Conservation (phyloP, 30 jellyfish, hydroid and myxozoan genomes). For the Hydra vulgaris region DNA sequence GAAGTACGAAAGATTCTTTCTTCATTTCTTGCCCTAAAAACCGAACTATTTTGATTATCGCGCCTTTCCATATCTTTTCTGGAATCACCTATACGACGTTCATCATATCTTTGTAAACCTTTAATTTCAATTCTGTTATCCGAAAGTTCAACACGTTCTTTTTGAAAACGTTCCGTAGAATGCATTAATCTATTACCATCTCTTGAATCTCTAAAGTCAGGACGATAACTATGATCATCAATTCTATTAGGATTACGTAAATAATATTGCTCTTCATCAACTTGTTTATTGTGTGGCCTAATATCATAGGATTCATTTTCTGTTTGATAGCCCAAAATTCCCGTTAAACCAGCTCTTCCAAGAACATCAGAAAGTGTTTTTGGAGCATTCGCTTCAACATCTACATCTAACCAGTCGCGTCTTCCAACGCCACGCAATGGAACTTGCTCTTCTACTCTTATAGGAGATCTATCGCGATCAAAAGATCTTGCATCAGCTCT, state of each 20-base stretch:
- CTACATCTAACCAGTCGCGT: conserved; percentile 32
- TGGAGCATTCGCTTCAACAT: conserved; percentile 42
- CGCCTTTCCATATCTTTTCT: conserved; percentile 20
- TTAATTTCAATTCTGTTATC: conserved; percentile 8
- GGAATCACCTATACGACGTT: conserved; percentile 4
- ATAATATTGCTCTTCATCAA: conserved; percentile 36
- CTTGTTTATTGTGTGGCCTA: neutral
- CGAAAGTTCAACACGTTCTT: conserved; percentile 16
- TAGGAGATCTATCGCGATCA: conserved; percentile 27
- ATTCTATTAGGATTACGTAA: conserved; percentile 19
- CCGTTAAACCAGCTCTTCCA: conserved; percentile 95
- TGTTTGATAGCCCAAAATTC: conserved; percentile 73
- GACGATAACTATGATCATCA: conserved; percentile 27
- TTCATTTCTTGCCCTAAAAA: neutral
- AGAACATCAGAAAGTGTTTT: conserved; percentile 81
- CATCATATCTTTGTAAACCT: neutral
- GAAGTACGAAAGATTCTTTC: neutral
- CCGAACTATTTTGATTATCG: neutral
- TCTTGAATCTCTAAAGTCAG: conserved; percentile 23
- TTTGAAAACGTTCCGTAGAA: conserved; percentile 9
- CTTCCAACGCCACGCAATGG: conserved; percentile 13
- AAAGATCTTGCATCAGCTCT: conserved; percentile 1
- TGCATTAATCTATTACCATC: conserved; percentile 25
- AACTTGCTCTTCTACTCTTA: neutral
- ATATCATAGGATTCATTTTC: conserved; percentile 14